Evolutionary conservation across 1,140 invertebrate genomes (phyloP).

Genomic region (Delia radicum): DNA sequence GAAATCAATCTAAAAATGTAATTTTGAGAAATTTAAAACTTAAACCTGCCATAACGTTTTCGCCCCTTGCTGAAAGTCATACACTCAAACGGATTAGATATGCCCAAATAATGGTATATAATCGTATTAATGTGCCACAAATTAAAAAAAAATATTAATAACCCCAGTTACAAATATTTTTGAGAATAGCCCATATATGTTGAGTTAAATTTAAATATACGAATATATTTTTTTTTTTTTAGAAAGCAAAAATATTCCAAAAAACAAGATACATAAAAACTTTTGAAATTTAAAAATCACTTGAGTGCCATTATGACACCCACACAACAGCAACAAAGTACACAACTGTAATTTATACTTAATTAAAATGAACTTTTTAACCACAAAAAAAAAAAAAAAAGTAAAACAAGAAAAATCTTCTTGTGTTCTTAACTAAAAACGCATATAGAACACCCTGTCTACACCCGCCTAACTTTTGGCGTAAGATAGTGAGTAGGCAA

Average conservation of each 20-base stretch:
- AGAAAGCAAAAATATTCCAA: background rate
- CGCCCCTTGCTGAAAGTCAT: too few relatives aligned
- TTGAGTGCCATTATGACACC: conserved; percentile 17
- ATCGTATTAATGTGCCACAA: too few relatives aligned
- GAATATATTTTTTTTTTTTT: too few relatives aligned
- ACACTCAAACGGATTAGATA: too few relatives aligned
- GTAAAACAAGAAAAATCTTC: background rate
- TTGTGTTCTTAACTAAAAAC: background rate
- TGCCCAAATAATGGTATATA: too few relatives aligned
- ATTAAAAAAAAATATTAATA: background rate
- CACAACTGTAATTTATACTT: conserved; percentile 16
- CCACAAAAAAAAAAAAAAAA: background rate
- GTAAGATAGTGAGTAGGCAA: background rate
- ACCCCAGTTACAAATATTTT: too few relatives aligned
- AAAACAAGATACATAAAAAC: background rate
- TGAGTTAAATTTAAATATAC: too few relatives aligned
- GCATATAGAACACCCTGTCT: too few relatives aligned
- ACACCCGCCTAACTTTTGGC: background rate
- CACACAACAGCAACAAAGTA: background rate
- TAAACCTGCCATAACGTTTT: too few relatives aligned
- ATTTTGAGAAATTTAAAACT: too few relatives aligned
- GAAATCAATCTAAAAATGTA: too few relatives aligned
- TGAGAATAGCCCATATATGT: too few relatives aligned
- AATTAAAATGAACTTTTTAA: conserved; percentile 17
- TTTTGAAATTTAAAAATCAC: background rate